Evolutionary conservation across 2,797 vertebrate genomes (phyloP), one percentile per base, ranked within the genome.

Genomic region (Alcedo quadribrachys): DNA sequence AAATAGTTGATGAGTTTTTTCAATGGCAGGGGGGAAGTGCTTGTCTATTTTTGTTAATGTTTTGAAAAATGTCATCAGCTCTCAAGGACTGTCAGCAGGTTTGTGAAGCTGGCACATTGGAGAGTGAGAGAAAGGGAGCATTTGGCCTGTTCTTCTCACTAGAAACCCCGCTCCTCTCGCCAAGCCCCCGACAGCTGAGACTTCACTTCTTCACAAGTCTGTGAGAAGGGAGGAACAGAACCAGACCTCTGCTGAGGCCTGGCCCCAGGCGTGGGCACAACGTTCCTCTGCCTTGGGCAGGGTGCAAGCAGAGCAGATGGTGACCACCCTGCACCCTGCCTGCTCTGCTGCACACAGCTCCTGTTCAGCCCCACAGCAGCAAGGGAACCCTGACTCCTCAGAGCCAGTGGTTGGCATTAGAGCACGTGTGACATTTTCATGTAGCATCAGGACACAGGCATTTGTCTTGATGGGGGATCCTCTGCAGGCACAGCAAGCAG

Each of bases 111-210:
- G 92, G 83, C 94, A 93, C 77, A 80, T 28, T 77, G 91, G 67
- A 91, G 92, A 75, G 92, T 92, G 96, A 88, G 88, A 92, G 87
- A 87, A 92, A 92, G 91, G 57, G 87, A 96, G 91, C 92, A 96
- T 95, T 96, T 96, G 96, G 91, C 94, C 92, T 95, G 95, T 94
- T 96, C 92, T 96, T 95, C 92, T 96, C 94, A 88, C 95, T 92
- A 94, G 58, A 95, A 95, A 93, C 90, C 89, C 90, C 58, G 58
- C 87, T 96, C 87, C 76, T 90, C 92, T 92, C 42, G 58, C 95
- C 94, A 96, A 61, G 14, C 81, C 77, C 68, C 37, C 3, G 12
- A 77, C 92, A 96, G 89, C 85, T 93, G 80, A 92, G 85, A 88
- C 68, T 76, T 92, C 55, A 13, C n/a, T 85, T 85, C 85, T 81